These are phyloP conservation scores for Procambarus virginalis DNA, from an alignment of 1,140 invertebrate genomes.

Conservation along the genomic window DNA sequence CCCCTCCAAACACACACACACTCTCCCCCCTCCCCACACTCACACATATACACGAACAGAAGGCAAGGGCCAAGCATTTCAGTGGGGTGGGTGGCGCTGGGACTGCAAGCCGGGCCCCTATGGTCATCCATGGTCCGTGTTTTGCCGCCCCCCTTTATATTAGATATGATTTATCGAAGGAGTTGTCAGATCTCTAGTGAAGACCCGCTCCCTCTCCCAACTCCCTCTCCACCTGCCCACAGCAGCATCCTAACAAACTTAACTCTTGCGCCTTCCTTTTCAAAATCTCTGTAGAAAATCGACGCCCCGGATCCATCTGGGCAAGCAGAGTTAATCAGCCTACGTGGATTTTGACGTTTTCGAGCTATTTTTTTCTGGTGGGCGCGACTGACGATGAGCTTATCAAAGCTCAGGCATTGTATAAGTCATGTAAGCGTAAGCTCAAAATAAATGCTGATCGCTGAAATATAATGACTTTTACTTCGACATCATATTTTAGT, in stretches of 20 bases:
- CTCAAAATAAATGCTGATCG: too few relatives aligned
- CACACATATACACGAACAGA: not conserved
- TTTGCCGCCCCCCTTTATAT: conserved; percentile 30
- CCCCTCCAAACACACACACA: too few relatives aligned
- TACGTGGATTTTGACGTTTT: too few relatives aligned
- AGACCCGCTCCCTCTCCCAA: not conserved
- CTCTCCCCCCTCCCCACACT: too few relatives aligned
- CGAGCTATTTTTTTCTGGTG: too few relatives aligned
- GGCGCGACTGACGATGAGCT: too few relatives aligned
- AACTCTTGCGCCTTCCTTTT: not conserved
- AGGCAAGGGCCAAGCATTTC: not conserved
- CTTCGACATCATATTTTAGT: too few relatives aligned
- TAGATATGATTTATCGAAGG: conserved; percentile 30
- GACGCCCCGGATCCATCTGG: too few relatives aligned
- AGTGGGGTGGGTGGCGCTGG: not conserved
- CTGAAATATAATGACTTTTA: too few relatives aligned
- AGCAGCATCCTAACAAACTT: not conserved
- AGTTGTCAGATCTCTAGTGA: conserved; percentile 31
- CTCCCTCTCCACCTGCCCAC: conserved; percentile 13
- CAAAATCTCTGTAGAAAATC: not conserved
- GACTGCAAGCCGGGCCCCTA: not conserved
- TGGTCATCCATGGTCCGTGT: not conserved
- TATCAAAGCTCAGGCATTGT: too few relatives aligned
- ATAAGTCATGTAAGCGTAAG: too few relatives aligned
- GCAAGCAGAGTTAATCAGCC: too few relatives aligned